Evolutionary conservation across 1,140 invertebrate species (phyloP).

Genomic region (Meloidogyne hapla): DNA sequence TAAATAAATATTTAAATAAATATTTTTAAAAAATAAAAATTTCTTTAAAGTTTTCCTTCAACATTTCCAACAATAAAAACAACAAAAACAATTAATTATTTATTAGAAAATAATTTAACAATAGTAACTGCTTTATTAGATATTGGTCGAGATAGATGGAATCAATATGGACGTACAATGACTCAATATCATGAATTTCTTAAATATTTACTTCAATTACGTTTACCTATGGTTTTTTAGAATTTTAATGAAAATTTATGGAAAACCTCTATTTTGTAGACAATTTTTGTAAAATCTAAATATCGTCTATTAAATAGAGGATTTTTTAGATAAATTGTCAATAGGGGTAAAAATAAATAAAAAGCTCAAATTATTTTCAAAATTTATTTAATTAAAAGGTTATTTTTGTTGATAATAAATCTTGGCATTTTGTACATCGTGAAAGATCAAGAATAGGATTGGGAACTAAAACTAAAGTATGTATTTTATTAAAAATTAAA

Average conservation of each 20-base stretch:
- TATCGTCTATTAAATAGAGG: too few species aligned
- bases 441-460: constrained; percentile 44
- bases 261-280: too few species aligned
- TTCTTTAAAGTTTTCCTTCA: neutral
- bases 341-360: too few species aligned
- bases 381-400: constrained; percentile 7
- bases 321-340: too few species aligned
- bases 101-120: constrained; percentile 18
- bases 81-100: neutral
- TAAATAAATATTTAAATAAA: too few species aligned
- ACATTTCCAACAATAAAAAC: neutral
- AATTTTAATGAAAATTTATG: neutral
- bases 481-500: neutral
- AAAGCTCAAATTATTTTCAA: too few species aligned
- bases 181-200: constrained; percentile 56
- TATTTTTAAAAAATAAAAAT: neutral
- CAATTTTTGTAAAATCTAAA: too few species aligned
- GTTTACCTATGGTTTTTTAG: constrained; percentile 55
- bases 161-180: constrained; percentile 38
- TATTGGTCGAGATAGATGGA: constrained; percentile 37
- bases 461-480: constrained; percentile 50
- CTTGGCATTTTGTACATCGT: constrained; percentile 53
- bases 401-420: constrained; percentile 54
- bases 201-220: constrained; percentile 51
- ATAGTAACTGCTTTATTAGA: constrained; percentile 37